A percentile compares a stretch with the other conserved stretches of the same genome.
phyloP scores from a whole-genome alignment of 2,113 vertebrate species.

The Pollimyrus isidori region DNA sequence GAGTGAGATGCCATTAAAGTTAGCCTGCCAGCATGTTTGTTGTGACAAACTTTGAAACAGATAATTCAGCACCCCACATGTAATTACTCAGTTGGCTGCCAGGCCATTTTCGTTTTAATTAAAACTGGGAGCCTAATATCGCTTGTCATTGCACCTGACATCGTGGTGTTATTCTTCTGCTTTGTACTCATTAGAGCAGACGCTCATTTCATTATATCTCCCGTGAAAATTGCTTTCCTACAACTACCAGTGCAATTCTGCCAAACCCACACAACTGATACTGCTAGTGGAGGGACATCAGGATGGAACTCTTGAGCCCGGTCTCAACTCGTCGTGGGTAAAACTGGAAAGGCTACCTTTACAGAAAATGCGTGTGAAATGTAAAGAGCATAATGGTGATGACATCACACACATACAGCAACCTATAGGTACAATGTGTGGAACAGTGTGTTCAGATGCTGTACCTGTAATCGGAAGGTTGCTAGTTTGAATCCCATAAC shows the following conservation, averaged over 20 bases:
- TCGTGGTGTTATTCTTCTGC: not conserved
- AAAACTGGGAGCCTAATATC: slow-evolving; percentile 25
- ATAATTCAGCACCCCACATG: slow-evolving; percentile 15
- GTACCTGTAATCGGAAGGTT: not conserved
- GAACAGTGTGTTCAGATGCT: not conserved
- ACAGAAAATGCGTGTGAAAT: not conserved
- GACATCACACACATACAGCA: not conserved
- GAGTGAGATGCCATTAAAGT: slow-evolving; percentile 10
- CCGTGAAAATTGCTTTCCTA: not conserved
- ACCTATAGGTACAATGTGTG: not conserved
- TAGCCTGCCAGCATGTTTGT: slow-evolving; percentile 18
- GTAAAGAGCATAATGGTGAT: not conserved
- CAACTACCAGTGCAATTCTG: not conserved
- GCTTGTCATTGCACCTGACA: slow-evolving; percentile 25
- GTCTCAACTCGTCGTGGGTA: not conserved
- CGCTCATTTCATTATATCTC: slow-evolving; percentile 17
- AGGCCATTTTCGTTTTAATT: slow-evolving; percentile 25
- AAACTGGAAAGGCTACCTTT: not conserved
- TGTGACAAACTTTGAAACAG: slow-evolving; percentile 21
- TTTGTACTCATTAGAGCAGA: slow-evolving; percentile 11
- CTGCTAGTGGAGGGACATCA: not conserved
- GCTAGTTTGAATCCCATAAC: not conserved
- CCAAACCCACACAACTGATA: not conserved
- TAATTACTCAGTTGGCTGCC: slow-evolving; percentile 27
- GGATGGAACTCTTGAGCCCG: not conserved